phyloP scores from a whole-genome alignment of 1,140 invertebrate species.

The Maconellicoccus hirsutus region DNA sequence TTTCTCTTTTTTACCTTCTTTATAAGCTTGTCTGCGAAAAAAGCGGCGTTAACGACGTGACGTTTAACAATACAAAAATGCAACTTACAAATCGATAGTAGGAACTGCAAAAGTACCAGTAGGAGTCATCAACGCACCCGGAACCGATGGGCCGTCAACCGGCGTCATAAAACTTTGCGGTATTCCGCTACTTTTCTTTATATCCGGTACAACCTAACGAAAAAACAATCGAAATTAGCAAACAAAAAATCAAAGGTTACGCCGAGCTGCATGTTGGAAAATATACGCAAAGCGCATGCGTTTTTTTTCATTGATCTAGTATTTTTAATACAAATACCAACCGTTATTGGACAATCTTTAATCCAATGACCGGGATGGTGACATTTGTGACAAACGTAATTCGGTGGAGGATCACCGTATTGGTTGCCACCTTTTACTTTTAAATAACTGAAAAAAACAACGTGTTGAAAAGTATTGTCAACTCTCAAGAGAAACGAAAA shows the following conservation, averaged over 20 bases:
- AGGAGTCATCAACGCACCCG: conserved; percentile 87
- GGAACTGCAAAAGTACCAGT: conserved; percentile 84
- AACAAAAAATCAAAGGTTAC: not conserved
- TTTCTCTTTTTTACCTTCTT: conserved; percentile 56
- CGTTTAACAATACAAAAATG: conserved; percentile 8
- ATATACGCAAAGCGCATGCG: no score
- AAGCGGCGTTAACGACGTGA: conserved; percentile 34
- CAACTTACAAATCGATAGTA: conserved; percentile 75
- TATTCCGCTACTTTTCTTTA: conserved; percentile 93
- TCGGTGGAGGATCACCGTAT: conserved; percentile 72
- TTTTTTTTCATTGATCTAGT: no score
- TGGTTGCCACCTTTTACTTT: conserved; percentile 76
- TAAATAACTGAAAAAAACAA: conserved; percentile 54
- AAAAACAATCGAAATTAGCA: conserved; percentile 30
- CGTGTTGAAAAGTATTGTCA: not conserved
- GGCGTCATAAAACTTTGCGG: conserved; percentile 91
- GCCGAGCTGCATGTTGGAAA: no score
- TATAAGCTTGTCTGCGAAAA: conserved; percentile 56
- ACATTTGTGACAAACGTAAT: conserved; percentile 87
- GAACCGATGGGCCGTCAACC: conserved; percentile 75
- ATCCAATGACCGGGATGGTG: conserved; percentile 91
- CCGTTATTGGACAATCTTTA: conserved; percentile 56
- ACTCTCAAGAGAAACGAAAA: not conserved
- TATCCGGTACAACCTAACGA: conserved; percentile 52
- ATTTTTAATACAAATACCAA: conserved; percentile 17